Conservation (phyloP, 2,888 invertebrate genomes). For the Brassicogethes aeneus region DNA sequence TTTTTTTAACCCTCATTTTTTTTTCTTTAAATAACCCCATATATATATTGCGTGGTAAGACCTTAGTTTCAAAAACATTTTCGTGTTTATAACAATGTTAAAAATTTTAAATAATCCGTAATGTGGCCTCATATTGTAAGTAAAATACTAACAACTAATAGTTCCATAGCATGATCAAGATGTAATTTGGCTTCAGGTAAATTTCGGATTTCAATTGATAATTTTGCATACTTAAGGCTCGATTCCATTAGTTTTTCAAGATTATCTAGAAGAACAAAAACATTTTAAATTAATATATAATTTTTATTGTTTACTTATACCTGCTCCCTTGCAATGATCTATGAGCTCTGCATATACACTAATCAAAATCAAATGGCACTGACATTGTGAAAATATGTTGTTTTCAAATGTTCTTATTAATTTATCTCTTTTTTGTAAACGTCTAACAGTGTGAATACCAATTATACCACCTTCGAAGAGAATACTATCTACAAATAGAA, state of each 20-base stretch:
- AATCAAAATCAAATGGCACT: constrained; percentile 48
- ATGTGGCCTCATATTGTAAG: too few species aligned
- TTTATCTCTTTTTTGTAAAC: constrained; percentile 17
- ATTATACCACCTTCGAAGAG: constrained; percentile 9
- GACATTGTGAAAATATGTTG: constrained; percentile 47
- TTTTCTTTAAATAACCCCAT: too few species aligned
- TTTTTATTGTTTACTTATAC: constrained; percentile 29
- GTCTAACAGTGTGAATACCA: constrained; percentile 19
- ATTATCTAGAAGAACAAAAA: constrained; percentile 5
- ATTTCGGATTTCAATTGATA: constrained; percentile 48
- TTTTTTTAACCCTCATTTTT: too few species aligned
- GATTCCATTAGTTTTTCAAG: constrained; percentile 42
- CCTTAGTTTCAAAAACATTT: too few species aligned
- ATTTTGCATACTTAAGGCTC: constrained; percentile 49
- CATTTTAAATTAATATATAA: neutral
- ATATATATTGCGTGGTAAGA: too few species aligned
- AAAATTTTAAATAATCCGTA: too few species aligned
- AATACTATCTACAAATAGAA: constrained; percentile 1
- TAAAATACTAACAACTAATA: neutral
- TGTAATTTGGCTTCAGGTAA: constrained; percentile 49
- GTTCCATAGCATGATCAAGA: constrained; percentile 39
- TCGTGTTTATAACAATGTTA: too few species aligned
- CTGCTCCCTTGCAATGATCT: constrained; percentile 52
- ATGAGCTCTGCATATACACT: constrained; percentile 51
- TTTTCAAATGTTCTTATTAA: constrained; percentile 41